Base-by-base conservation (phyloP, 2,888 invertebrate species). In the Neoscelio sp. region DNA sequence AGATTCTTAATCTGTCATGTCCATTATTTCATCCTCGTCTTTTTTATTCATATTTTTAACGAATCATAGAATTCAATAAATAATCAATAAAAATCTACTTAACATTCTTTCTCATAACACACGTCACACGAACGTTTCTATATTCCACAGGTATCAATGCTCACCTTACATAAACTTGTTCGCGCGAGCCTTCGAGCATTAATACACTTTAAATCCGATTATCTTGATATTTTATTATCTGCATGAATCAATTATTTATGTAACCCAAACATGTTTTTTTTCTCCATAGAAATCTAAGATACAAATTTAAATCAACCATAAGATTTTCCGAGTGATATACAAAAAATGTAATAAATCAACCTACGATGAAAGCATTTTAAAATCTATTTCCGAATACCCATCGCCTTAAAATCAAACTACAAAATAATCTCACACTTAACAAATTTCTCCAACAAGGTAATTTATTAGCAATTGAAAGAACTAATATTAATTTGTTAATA, bases 121-220 rank as follows among this genome's bases (percentile, higher is more conserved):
- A 15, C 44, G 26, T 56, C 40, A 2, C 15, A 6, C 7, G 2
- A 20, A 62, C 64, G 40, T 50, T 50, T 28, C 18, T 50, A 64
- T 40, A 40, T 40, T 38, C 64, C 20, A 65, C 33, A 65, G 23
- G 52, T 64, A 64, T 64, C 38, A 18, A 26, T 50, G 30, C 15
- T 33, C 65, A 65, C 30, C 42, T 52, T 54, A 46, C 44, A 56
- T 54, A 67, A 68, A 58, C 48, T 58, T 58, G 68, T 58, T 56
- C 46, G 38, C 35, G 18, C 52, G 33, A 44, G 67, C 35, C 46
- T 46, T 12, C 17, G 23, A 52, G 18, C 26, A 52, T 67, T 68
- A 58, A 58, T 48, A 70, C 58, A 58, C 40, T 70, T 70, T 58
- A 60, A 70, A 70, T 60, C 60, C 56, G 67, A 68, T 68, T 68